Conservation (phyloP, 2,888 invertebrate genomes). For the Charanyca ferruginea region DNA sequence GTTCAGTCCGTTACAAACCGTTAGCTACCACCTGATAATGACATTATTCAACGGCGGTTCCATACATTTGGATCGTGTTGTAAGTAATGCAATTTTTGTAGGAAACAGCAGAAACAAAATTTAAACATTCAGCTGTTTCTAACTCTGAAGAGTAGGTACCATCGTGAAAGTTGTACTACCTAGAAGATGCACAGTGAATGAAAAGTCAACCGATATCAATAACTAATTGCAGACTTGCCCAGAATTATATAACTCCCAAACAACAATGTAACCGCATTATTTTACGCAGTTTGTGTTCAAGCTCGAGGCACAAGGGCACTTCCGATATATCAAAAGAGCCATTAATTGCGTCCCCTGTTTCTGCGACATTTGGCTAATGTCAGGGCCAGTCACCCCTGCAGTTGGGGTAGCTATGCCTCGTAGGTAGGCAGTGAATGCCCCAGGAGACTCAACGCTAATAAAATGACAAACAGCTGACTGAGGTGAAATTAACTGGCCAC, state of each 20-base stretch:
- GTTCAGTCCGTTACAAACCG: too few relatives aligned
- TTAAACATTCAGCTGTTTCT: too few relatives aligned
- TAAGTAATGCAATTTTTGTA: too few relatives aligned
- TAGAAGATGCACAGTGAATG: too few relatives aligned
- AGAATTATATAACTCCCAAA: background rate
- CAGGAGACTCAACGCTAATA: slow-evolving; percentile 44
- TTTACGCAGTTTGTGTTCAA: slow-evolving; percentile 31
- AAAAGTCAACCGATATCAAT: too few relatives aligned
- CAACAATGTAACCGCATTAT: slow-evolving; percentile 32
- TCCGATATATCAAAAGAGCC: slow-evolving; percentile 68
- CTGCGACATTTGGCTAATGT: slow-evolving; percentile 73
- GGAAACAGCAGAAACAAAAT: too few relatives aligned
- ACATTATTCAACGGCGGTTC: too few relatives aligned
- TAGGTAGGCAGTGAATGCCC: slow-evolving; percentile 34
- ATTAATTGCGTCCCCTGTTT: slow-evolving; percentile 68
- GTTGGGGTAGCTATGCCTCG: slow-evolving; percentile 31
- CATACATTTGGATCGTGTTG: too few relatives aligned
- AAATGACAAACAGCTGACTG: slow-evolving; percentile 52
- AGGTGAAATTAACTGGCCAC: slow-evolving; percentile 20
- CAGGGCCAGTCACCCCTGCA: slow-evolving; percentile 54
- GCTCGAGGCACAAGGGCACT: slow-evolving; percentile 31
- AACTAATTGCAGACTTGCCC: too few relatives aligned
- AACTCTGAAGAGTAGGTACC: too few relatives aligned
- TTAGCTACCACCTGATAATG: too few relatives aligned
- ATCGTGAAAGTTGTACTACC: too few relatives aligned